phyloP scores from a whole-genome alignment of 2,113 vertebrate species.

The Struthio camelus region DNA sequence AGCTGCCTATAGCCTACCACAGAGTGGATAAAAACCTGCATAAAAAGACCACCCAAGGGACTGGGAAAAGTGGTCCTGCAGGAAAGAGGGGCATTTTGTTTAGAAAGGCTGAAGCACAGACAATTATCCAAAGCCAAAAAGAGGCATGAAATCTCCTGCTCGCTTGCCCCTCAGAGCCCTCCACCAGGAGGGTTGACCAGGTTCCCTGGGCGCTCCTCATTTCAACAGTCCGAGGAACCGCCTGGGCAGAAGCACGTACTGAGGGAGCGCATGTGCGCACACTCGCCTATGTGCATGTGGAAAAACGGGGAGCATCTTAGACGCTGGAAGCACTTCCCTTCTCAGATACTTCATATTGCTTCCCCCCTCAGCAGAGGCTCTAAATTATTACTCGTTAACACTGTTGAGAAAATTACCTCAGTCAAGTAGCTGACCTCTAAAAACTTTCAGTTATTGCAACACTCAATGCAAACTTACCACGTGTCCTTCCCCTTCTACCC shows the following conservation, averaged over 20 bases:
- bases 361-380: not conserved
- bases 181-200: fast-evolving
- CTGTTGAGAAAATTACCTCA: not conserved
- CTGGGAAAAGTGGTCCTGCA: conserved; percentile 61
- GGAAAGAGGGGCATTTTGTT: conserved; percentile 63
- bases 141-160: not conserved
- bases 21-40: conserved; percentile 50
- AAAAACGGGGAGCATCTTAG: fast-evolving
- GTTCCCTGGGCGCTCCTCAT: no score
- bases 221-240: not conserved
- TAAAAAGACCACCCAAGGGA: conserved; percentile 68
- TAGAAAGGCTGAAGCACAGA: conserved; percentile 38
- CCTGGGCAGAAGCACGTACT: fast-evolving
- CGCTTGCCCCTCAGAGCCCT: not conserved
- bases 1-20: conserved; percentile 52
- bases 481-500: not conserved
- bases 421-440: not conserved
- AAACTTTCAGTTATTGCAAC: not conserved
- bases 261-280: fast-evolving
- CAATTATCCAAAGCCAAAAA: conserved; percentile 42
- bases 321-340: not conserved
- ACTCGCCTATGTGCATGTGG: fast-evolving
- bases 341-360: not conserved
- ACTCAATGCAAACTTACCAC: fast-evolving
- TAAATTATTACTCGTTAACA: not conserved